Percentiles rank a stretch among this genome's conserved stretches.
Evolutionary conservation across 2,797 vertebrate species (phyloP).

Genomic region (Urophycis tenuis): DNA sequence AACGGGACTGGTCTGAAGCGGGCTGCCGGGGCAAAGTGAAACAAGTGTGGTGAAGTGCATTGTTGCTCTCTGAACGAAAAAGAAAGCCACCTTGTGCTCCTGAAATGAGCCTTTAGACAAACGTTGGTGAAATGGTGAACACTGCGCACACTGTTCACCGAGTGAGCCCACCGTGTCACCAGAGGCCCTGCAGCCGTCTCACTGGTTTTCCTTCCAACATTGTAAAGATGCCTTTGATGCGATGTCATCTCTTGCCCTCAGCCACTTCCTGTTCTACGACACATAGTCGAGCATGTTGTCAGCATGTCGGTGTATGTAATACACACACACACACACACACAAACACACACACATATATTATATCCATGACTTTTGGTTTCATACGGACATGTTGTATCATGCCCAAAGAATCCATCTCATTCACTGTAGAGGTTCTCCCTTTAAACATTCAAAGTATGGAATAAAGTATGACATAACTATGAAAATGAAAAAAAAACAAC

Average conservation of each 20-base stretch:
- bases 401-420: neutral
- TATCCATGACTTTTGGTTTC: too few species aligned
- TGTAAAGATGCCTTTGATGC: constrained; percentile 48
- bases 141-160: neutral
- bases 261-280: constrained; percentile 18
- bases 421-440: neutral
- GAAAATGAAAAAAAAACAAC: too few species aligned
- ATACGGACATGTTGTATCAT: neutral
- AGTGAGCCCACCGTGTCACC: neutral
- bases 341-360: too few species aligned
- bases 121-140: neutral
- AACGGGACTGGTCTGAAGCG: neutral
- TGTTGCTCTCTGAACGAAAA: too few species aligned
- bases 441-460: neutral
- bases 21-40: too few species aligned
- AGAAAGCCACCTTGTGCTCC: neutral
- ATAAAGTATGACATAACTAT: neutral
- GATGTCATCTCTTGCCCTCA: constrained; percentile 51
- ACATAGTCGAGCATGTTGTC: too few species aligned
- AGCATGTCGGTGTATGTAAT: too few species aligned
- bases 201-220: constrained; percentile 55
- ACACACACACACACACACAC: too few species aligned
- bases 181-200: constrained; percentile 37
- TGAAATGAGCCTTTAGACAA: neutral
- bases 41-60: too few species aligned